Base-by-base conservation (phyloP, 2,888 invertebrate species). In the Biston stratarius region DNA sequence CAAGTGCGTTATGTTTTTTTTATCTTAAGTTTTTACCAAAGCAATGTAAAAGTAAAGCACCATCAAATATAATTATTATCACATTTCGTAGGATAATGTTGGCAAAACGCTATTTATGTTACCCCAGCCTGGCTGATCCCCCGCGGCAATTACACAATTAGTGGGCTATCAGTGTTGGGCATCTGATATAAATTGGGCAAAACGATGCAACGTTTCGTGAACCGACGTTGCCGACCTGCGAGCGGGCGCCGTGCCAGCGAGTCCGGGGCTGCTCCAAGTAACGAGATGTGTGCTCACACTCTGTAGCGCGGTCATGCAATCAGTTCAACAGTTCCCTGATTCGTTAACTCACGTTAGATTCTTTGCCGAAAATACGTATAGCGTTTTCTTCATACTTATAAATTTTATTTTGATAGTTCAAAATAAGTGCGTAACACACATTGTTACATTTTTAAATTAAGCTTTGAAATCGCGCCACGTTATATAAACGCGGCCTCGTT, bases 151-250 rank as follows among this genome's bases (percentile, higher is more conserved):
- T 77, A 79, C 75, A 80, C 78, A 82, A 84, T 85, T 81, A 83
- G 80, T 73, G 71, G 69, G 70, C 79, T 81, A 84, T 84, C 81
- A 81, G 77, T 73, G 77, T 62, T 67, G 74, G 72, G 74, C 77
- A 79, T 80, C 80, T 78, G 75, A 81, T 83, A 83, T 83, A 82
- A 78, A 84, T 80, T 71, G 77, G 64, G 74, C 78, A 76, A 78
- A 82, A 84, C 84, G 81, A 80, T 79, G 81, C 79, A 79, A 77
- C 79, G 79, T 78, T 84, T 80, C 79, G 77, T 74, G 75, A 81
- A 82, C 80, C 82, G 80, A 74, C 67, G 69, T 34, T 38, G 57
- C 45, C 58, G 38, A 33, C 58, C 58, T 58, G 79, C 62, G 56
- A 55, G 77, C 72, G 74, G 78, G 79, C 80, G 65, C 15, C 45